Base-by-base conservation (phyloP, 2,888 invertebrate genomes). In the Drosophila mettleri region DNA sequence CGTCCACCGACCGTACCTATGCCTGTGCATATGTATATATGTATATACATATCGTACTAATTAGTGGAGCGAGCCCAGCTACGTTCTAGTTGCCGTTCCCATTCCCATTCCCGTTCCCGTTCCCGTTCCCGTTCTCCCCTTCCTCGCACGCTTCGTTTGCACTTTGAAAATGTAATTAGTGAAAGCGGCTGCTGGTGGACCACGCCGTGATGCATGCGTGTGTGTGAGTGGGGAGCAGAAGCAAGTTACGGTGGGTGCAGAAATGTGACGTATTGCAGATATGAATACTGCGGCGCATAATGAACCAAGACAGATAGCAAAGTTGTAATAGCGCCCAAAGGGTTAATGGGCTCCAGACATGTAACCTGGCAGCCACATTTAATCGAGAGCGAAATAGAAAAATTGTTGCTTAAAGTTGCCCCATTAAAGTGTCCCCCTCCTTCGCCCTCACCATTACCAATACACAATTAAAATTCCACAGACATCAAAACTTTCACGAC, bases 141-240 rank as follows among this genome's bases (percentile, higher is more conserved):
- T 27, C 60, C 60, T 59, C 43, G 78, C 89, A 89, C 83, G 88
- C 89, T 89, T 89, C 88, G 89, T 79, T 89, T 89, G 74, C 88
- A 82, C 74, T 82, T 67, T 88, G 88, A 88, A 86, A 89, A 89
- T 89, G 85, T 86, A 86, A 86, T 86, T 86, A 86, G 89, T 89
- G 69, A 89, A 80, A 73, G 74, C 78, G 78, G 66, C 74, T 70
- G 68, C 66, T 76, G 60, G 58, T 61, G 62, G 55, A 53, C 62
- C 63, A 62, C 24, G 69, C 61, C 46, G 31, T 49, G n/a, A 22
- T 34, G 49, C 14, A 10, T 29, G 20, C 54, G 60, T 67, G 68
- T 63, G 57, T 68, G 68, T 61, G 54, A 66, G 68, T 57, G 60
- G n/a, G n/a, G n/a, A n/a, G n/a, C n/a, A n/a, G n/a, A n/a, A n/a